Evolutionary conservation across 1,140 invertebrate species (phyloP).

Genomic region (Cotesia glomerata): DNA sequence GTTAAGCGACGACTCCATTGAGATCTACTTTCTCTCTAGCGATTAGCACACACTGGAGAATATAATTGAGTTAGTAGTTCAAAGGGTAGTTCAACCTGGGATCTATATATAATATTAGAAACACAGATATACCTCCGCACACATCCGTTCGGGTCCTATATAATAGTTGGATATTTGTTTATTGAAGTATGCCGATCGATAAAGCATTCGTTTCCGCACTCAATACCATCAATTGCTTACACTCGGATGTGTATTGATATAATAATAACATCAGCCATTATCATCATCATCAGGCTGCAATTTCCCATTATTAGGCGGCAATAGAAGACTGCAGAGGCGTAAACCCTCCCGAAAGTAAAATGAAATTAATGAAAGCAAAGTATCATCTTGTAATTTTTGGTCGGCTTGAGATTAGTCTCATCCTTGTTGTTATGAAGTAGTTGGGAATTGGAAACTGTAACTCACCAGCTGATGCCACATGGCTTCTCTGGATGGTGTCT

Average conservation of each 20-base stretch:
- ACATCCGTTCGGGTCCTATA: not conserved
- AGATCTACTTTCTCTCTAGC: conserved; percentile 20
- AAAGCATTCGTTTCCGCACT: no score
- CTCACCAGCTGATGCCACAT: conserved; percentile 35
- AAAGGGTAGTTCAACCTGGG: not conserved
- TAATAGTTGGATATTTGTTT: no score
- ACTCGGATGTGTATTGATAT: no score
- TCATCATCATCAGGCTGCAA: no score
- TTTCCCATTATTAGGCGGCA: no score
- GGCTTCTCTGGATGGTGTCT: not conserved
- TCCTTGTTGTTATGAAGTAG: conserved; percentile 29
- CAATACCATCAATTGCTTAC: no score
- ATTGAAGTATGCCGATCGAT: no score
- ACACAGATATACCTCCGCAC: not conserved
- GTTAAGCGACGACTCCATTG: conserved; percentile 35
- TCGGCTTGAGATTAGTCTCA: conserved; percentile 3
- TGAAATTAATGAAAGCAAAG: not conserved
- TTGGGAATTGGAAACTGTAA: conserved; percentile 33
- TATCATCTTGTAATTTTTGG: conserved; percentile 3
- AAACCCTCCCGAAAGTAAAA: no score
- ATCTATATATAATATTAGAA: not conserved
- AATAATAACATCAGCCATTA: not conserved
- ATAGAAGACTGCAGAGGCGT: no score
- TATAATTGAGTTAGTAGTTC: conserved; percentile 26
- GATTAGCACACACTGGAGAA: conserved; percentile 18